Conservation (phyloP, 2,888 invertebrate species). For the Dermolepida albohirtum region DNA sequence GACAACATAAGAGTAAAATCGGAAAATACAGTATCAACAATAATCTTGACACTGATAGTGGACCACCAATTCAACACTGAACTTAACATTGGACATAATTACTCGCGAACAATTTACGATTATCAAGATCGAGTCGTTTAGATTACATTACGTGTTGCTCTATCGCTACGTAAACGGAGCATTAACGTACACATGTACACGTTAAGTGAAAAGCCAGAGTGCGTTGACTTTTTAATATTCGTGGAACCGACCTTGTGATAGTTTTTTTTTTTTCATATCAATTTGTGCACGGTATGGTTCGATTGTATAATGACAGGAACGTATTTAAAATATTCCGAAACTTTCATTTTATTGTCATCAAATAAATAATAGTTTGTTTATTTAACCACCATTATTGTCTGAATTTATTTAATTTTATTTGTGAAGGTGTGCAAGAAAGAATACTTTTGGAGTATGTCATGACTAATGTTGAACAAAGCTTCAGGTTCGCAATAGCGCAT, state of each 20-base stretch:
- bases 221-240: constrained; percentile 36
- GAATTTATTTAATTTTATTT: too few species aligned
- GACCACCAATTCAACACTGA: constrained; percentile 27
- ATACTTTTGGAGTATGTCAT: too few species aligned
- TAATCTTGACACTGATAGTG: constrained; percentile 22
- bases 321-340: not conserved
- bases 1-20: too few species aligned
- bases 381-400: too few species aligned
- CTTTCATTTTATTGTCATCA: too few species aligned
- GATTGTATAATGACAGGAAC: not conserved
- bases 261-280: constrained; percentile 30
- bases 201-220: not conserved
- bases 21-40: not conserved
- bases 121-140: not conserved
- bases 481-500: too few species aligned
- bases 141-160: not conserved
- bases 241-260: constrained; percentile 36
- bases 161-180: not conserved
- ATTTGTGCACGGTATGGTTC: not conserved
- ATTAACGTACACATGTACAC: too few species aligned
- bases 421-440: too few species aligned
- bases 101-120: not conserved
- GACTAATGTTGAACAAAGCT: too few species aligned
- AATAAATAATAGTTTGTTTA: too few species aligned
- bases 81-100: constrained; percentile 39